phyloP scores from a whole-genome alignment of 2,888 invertebrate genomes.

The Lasioglossum lativentre region DNA sequence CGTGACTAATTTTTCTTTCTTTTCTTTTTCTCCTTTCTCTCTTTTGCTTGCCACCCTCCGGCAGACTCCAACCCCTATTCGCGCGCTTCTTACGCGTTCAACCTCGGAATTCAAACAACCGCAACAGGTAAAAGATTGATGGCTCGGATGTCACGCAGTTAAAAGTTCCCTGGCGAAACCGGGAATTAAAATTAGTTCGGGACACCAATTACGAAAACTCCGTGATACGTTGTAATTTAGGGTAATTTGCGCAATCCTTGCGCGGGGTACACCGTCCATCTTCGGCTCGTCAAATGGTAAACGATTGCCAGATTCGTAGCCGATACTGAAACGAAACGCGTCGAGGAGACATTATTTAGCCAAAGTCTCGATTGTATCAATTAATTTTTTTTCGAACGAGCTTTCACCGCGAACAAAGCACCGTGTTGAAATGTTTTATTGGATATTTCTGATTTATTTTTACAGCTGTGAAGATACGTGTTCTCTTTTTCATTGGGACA shows the following conservation, averaged over 20 bases:
- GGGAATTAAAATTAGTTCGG: conserved; percentile 6
- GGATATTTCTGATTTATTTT: neutral
- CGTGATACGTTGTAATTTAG: neutral
- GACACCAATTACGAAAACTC: neutral
- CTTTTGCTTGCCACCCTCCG: neutral
- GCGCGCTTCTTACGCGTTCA: conserved; percentile 7
- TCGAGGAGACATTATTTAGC: neutral
- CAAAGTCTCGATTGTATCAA: neutral
- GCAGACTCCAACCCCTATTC: neutral
- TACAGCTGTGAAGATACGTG: neutral
- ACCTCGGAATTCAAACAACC: conserved; percentile 22
- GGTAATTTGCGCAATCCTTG: neutral
- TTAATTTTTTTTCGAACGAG: neutral
- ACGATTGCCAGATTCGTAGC: neutral
- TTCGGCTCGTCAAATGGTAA: neutral
- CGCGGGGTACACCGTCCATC: neutral
- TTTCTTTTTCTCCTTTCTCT: neutral
- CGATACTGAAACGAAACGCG: neutral
- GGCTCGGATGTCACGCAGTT: conserved; percentile 9
- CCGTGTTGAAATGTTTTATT: neutral
- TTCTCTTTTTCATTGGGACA: neutral
- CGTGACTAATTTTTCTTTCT: conserved; percentile 46
- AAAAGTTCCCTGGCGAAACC: neutral
- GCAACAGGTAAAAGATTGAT: conserved; percentile 44
- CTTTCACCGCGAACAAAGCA: neutral